phyloP scores from a whole-genome alignment of 2,113 vertebrate genomes.

The Periophthalmus modestus region DNA sequence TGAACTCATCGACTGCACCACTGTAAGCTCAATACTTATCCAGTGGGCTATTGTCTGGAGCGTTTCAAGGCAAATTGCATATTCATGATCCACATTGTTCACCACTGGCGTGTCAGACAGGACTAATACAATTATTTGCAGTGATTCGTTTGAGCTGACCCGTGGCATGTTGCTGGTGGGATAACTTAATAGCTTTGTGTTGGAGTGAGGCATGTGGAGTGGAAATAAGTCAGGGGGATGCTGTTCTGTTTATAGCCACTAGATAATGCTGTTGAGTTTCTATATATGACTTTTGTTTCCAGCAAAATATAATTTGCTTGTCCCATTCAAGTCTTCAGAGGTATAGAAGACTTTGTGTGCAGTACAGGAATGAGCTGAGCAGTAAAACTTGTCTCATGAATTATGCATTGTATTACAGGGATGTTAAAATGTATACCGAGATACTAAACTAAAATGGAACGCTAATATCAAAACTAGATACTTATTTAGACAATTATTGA shows the following conservation, averaged over 20 bases:
- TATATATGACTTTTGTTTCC: constrained; percentile 15
- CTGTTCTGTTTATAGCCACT: constrained; percentile 59
- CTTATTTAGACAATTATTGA: too few species aligned
- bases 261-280: constrained; percentile 72
- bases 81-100: constrained; percentile 27
- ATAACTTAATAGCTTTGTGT: background rate
- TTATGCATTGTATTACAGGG: too few species aligned
- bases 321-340: background rate
- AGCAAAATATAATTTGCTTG: background rate
- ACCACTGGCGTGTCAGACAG: constrained; percentile 8
- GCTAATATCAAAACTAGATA: too few species aligned
- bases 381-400: too few species aligned
- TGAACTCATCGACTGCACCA: constrained; percentile 53
- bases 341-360: background rate
- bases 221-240: constrained; percentile 12
- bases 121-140: constrained; percentile 17
- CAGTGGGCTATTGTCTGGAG: constrained; percentile 40
- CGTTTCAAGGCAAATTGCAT: constrained; percentile 27
- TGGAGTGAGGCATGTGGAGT: background rate
- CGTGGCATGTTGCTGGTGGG: background rate
- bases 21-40: constrained; percentile 39
- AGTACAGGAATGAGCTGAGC: background rate
- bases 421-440: too few species aligned
- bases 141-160: background rate
- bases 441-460: too few species aligned